These are phyloP conservation scores for Eupithecia pulchellata DNA, from an alignment of 2,888 invertebrate genomes.

Conservation along the genomic window DNA sequence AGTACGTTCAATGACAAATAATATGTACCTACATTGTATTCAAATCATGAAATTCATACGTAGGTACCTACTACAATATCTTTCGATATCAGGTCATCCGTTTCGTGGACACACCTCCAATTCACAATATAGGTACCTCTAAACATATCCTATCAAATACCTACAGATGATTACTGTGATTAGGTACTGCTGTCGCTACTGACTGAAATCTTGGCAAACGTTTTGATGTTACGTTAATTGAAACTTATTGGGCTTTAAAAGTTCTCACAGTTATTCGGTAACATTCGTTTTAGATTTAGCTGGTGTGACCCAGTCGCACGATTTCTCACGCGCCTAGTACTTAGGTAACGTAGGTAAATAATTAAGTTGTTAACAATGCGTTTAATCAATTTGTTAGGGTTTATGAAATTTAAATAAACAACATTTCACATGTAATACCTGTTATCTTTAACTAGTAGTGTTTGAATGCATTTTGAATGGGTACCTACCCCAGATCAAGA, in stretches of 20 bases:
- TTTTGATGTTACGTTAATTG: not conserved
- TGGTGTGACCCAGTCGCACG: slow-evolving; percentile 13
- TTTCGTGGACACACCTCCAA: slow-evolving; percentile 28
- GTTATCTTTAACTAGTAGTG: not conserved
- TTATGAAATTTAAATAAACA: not conserved
- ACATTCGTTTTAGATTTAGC: slow-evolving; percentile 6
- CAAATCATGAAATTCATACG: slow-evolving; percentile 21
- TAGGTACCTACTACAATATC: not conserved
- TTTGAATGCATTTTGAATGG: not conserved
- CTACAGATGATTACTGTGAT: no score
- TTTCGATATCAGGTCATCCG: slow-evolving; percentile 12
- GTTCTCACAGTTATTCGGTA: not conserved
- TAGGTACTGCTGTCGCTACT: not conserved
- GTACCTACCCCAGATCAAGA: not conserved
- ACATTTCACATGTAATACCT: not conserved
- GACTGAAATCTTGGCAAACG: not conserved
- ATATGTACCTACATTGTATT: slow-evolving; percentile 20
- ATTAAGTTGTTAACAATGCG: not conserved
- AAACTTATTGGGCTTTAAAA: not conserved
- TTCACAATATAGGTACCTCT: not conserved
- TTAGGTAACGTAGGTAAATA: slow-evolving; percentile 3
- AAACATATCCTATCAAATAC: no score
- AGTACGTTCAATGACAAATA: slow-evolving; percentile 34
- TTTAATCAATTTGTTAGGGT: not conserved
- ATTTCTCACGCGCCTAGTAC: slow-evolving; percentile 4